These are phyloP conservation scores for Drosophila mercatorum DNA, from an alignment of 2,888 invertebrate genomes.

Conservation along the genomic window DNA sequence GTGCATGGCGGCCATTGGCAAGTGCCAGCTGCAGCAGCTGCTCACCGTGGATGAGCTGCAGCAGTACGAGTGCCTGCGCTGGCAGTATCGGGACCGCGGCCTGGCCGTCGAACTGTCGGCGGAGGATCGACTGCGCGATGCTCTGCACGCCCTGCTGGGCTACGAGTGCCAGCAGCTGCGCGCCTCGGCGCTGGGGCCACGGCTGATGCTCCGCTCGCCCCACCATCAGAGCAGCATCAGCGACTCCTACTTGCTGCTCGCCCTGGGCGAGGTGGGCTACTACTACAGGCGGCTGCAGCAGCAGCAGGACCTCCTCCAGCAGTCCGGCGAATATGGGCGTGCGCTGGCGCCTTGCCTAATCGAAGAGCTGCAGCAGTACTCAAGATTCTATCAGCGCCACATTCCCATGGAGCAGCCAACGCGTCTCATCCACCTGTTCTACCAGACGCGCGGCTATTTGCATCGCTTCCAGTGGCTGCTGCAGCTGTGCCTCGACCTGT, in stretches of 20 bases:
- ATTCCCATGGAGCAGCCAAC: not conserved
- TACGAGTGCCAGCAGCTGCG: constrained; percentile 44
- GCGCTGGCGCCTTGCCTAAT: constrained; percentile 22
- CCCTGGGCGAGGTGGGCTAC: constrained; percentile 49
- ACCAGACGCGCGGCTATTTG: constrained; percentile 10
- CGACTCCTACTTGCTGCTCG: constrained; percentile 55
- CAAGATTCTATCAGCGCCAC: constrained; percentile 8
- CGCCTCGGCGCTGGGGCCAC: constrained; percentile 13
- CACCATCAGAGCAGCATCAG: constrained; percentile 44
- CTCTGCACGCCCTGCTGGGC: constrained; percentile 45
- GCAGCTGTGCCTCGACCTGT: constrained; percentile 1
- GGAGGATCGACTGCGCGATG: constrained; percentile 28
- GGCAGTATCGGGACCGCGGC: constrained; percentile 14
- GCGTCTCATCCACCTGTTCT: constrained; percentile 24
- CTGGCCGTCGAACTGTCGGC: accelerated
- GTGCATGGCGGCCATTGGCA: constrained; percentile 11
- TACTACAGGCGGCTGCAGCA: constrained; percentile 37
- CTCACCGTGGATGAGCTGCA: constrained; percentile 26
- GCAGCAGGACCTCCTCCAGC: constrained; percentile 11
- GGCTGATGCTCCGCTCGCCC: constrained; percentile 50
- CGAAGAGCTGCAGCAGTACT: constrained; percentile 23
- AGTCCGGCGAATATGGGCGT: constrained; percentile 27
- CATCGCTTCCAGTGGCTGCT: constrained; percentile 40
- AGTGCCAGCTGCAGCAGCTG: constrained; percentile 25
- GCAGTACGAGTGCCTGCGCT: constrained; percentile 31